Conservation (phyloP, 2,113 vertebrate species). For the Daphoenositta chrysoptera region DNA sequence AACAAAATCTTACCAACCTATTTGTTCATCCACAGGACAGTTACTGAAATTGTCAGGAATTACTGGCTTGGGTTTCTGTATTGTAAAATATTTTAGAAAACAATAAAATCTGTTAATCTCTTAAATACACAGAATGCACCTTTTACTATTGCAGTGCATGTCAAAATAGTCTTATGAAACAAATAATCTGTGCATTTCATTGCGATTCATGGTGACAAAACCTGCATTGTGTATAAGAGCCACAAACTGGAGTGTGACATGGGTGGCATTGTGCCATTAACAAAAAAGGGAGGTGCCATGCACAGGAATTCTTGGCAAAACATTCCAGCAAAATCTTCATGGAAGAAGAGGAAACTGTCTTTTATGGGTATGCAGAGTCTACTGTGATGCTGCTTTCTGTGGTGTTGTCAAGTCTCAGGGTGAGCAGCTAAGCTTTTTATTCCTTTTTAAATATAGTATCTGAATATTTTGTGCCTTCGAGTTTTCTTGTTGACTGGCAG, state of each 20-base stretch:
- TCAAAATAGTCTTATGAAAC: not conserved
- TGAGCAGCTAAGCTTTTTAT: not conserved
- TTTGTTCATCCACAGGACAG: constrained; percentile 10
- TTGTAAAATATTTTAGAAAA: constrained; percentile 59
- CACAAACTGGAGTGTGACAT: not conserved
- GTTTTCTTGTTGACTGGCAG: not conserved
- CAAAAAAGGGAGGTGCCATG: not conserved
- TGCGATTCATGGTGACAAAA: not conserved
- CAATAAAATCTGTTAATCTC: constrained; percentile 61
- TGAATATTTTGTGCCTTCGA: not conserved
- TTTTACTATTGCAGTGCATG: not conserved
- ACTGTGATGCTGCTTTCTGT: not conserved
- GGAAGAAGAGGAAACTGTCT: not conserved
- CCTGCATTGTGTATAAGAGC: not conserved
- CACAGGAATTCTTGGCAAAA: not conserved
- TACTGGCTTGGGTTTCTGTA: constrained; percentile 39
- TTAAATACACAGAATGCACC: not conserved
- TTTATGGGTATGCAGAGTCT: not conserved
- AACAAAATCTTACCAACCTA: not conserved
- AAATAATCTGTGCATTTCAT: not conserved
- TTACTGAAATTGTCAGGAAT: constrained; percentile 32
- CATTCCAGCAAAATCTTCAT: not conserved
- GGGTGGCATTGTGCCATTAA: not conserved
- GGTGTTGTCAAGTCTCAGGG: not conserved
- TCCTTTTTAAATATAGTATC: not conserved